Evolutionary conservation across 2,888 invertebrate species (phyloP).

Genomic region (Hedya salicella): DNA sequence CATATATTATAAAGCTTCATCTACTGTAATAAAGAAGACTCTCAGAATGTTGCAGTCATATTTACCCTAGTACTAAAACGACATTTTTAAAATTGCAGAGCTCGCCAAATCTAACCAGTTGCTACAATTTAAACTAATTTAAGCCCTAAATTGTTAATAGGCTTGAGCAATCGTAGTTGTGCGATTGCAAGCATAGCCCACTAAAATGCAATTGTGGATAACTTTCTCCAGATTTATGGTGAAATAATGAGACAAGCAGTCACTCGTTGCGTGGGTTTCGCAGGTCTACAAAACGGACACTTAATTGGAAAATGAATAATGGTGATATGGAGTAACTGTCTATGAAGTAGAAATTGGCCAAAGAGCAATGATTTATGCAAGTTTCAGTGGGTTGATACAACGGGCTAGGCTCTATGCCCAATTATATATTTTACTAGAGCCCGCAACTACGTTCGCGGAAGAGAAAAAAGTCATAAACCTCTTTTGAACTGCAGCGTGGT

Average conservation of each 20-base stretch:
- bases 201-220: constrained; percentile 31
- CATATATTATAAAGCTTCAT: too few relatives aligned
- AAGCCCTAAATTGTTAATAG: neutral
- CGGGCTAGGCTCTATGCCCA: too few relatives aligned
- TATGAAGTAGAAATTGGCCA: neutral
- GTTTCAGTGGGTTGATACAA: neutral
- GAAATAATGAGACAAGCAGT: constrained; percentile 38
- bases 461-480: too few relatives aligned
- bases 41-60: too few relatives aligned
- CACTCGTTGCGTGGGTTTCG: constrained; percentile 30
- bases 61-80: too few relatives aligned
- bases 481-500: too few relatives aligned
- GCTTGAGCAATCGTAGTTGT: constrained; percentile 19
- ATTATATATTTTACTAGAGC: too few relatives aligned
- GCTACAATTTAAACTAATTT: neutral
- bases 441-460: too few relatives aligned
- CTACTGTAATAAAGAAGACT: too few relatives aligned
- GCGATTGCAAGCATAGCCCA: constrained; percentile 19
- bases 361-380: neutral
- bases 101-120: too few relatives aligned
- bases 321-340: neutral
- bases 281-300: constrained; percentile 3
- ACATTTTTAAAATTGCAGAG: too few relatives aligned
- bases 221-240: constrained; percentile 39
- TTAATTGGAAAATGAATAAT: constrained; percentile 18